Conservation (phyloP, 2,113 vertebrate genomes). For the Pollimyrus isidori region DNA sequence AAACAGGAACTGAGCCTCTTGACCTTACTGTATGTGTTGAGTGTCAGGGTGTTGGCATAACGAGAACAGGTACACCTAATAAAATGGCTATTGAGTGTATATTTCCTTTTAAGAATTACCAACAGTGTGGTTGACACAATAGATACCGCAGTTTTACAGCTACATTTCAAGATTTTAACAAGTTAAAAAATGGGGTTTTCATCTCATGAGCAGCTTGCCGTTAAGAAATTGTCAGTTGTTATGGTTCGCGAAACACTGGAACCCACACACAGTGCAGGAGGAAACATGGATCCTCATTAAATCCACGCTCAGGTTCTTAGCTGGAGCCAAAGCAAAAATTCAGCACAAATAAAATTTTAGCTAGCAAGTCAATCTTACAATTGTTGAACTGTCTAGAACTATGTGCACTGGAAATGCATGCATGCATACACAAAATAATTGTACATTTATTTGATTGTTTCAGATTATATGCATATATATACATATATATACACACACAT, state of each 20-base stretch:
- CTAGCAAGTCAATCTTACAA: neutral
- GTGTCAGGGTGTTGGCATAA: neutral
- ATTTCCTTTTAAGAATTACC: neutral
- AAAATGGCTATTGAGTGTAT: neutral
- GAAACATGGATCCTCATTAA: neutral
- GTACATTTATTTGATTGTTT: neutral
- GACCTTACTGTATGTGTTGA: neutral
- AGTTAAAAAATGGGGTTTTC: neutral
- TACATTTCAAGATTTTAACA: neutral
- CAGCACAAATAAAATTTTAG: neutral
- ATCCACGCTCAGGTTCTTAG: neutral
- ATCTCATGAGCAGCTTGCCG: neutral
- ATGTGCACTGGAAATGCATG: neutral
- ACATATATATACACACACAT: neutral
- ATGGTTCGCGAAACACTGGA: neutral
- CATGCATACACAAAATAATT: neutral
- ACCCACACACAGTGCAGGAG: neutral
- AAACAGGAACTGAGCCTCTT: neutral
- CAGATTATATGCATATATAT: neutral
- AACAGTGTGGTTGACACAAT: neutral
- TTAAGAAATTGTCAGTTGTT: neutral
- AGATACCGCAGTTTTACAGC: neutral
- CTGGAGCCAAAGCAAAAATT: neutral
- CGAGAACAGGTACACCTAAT: neutral
- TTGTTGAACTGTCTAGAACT: neutral